Percentiles rank a stretch among this genome's conserved stretches.
Conservation (phyloP, 2,797 vertebrate genomes). For the Gambusia yucatana region DNA sequence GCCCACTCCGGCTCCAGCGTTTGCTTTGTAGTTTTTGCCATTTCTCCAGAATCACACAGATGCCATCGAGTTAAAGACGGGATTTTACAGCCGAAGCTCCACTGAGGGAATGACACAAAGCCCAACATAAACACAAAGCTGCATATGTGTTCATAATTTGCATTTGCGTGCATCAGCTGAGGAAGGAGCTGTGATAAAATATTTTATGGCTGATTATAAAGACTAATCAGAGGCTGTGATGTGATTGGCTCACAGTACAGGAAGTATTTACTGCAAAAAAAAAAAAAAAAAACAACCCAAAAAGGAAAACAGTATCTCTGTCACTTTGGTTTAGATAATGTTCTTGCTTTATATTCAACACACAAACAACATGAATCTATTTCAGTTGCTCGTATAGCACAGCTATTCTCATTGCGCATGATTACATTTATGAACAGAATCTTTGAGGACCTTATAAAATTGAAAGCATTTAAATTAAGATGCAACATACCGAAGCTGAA, state of each 20-base stretch:
- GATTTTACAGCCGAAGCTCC: slow-evolving; percentile 41
- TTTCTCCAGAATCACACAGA: slow-evolving; percentile 4
- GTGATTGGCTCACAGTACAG: slow-evolving; percentile 53
- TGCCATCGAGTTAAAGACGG: not conserved
- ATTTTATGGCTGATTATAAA: slow-evolving; percentile 62
- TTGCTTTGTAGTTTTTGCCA: not conserved
- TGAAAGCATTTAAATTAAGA: not conserved
- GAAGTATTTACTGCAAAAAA: slow-evolving; percentile 30
- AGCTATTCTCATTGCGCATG: not conserved
- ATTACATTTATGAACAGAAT: not conserved
- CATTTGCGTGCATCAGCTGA: slow-evolving; percentile 54
- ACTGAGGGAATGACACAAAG: slow-evolving; percentile 20
- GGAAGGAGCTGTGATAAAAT: slow-evolving; percentile 62
- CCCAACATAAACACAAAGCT: slow-evolving; percentile 30
- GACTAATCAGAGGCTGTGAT: slow-evolving; percentile 46
- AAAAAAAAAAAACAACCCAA: too few species aligned
- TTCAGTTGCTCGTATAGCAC: not conserved
- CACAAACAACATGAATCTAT: not conserved
- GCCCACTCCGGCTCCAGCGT: not conserved
- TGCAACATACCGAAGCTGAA: not conserved
- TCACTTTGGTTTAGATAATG: not conserved
- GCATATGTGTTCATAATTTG: slow-evolving; percentile 50
- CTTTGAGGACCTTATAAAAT: not conserved
- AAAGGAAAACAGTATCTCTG: not conserved
- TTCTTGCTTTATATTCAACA: not conserved